Evolutionary conservation across 1,140 invertebrate species (phyloP), one percentile per base, ranked within the genome.

Genomic region (Drosophila elegans): DNA sequence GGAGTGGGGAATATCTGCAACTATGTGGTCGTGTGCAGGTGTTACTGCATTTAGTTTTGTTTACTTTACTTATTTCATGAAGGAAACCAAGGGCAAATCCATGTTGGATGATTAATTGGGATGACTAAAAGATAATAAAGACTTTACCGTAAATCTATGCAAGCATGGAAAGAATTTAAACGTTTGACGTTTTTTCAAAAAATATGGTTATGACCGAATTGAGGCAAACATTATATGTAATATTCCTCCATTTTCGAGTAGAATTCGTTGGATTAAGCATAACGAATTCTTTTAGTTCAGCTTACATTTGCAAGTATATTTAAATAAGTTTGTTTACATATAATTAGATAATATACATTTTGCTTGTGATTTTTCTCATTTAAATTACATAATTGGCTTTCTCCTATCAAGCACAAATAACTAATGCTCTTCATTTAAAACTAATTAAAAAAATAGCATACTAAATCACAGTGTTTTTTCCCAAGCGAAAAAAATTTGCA

Each of bases 401-500:
- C 11, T 16, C 12, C 11, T 1, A 34, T 48, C 63, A 38, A 48
- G 39, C 66, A 78, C 25, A 55, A 21, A 64, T 63, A 66, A 74
- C 41, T 69, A 45, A 41, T 57, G 63, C 63, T 27, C 13, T 32
- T 51, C 62, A 52, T 56, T 89, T 89, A 90, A 84, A 89, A 89
- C 85, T 90, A 89, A 89, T 89, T 89, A 89, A 88, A 91, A 91
- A 91, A 84, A 84, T 91, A 91, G 85, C 86, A 90, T 73, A 84
- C 90, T 91, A 91, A 90, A 91, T 91, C 90, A 91, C 90, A 91
- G 90, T 90, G 82, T 90, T 90, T 90, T 89, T 90, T 89, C 78
- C 80, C 83, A 88, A 88, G 67, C 78, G 83, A 88, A 88, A 89
- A 77, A 88, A 86, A 83, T 86, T 86, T 89, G 83, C 83, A 86